These are phyloP conservation scores for Chrysolina oricalcia DNA, from an alignment of 2,888 invertebrate species.

Conservation along the genomic window DNA sequence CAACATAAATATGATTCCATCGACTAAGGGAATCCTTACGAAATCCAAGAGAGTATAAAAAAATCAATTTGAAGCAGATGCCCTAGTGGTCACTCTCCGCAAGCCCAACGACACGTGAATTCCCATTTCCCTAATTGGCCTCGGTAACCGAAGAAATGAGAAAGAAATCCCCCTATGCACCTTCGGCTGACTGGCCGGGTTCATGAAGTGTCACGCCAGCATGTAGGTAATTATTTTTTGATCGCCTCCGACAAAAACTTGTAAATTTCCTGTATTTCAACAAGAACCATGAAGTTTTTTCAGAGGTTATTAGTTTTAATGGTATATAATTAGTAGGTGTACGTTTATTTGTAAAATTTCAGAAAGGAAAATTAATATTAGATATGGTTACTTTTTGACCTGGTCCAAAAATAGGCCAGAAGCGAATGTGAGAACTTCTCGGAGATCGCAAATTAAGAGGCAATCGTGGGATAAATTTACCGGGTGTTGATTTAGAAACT, in stretches of 20 bases:
- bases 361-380: conserved; percentile 5
- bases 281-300: conserved; percentile 32
- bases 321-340: conserved; percentile 25
- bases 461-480: too few relatives aligned
- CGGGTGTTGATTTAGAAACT: too few relatives aligned
- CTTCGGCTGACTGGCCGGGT: background rate
- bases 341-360: conserved; percentile 18
- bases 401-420: background rate
- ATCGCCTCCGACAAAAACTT: conserved; percentile 30
- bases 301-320: conserved; percentile 31
- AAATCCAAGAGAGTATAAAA: too few relatives aligned
- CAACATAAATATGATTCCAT: too few relatives aligned
- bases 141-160: conserved; percentile 4
- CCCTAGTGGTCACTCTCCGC: too few relatives aligned
- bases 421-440: too few relatives aligned
- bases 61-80: too few relatives aligned
- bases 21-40: too few relatives aligned
- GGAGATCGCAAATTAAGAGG: too few relatives aligned
- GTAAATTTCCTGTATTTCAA: conserved; percentile 32
- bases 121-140: background rate
- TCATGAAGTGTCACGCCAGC: conserved; percentile 13
- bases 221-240: conserved; percentile 37
- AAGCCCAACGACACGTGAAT: background rate
- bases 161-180: conserved; percentile 6
- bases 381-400: conserved; percentile 4